phyloP scores from a whole-genome alignment of 2,113 vertebrate genomes.

The Prionailurus bengalensis region DNA sequence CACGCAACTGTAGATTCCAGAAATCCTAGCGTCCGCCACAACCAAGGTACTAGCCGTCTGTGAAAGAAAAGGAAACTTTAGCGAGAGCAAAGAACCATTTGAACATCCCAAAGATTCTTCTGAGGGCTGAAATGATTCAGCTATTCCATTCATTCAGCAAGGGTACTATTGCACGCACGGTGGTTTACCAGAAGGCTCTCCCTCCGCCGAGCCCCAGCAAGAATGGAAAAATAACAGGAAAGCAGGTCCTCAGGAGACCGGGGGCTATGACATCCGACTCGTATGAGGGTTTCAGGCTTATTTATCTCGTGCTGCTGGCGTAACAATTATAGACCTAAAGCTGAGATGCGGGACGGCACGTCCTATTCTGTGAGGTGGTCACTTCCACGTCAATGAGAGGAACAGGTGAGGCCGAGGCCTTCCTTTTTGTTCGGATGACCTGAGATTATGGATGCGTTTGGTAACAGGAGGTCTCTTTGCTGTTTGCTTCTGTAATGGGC shows the following conservation, averaged over 20 bases:
- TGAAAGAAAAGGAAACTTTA: constrained; percentile 82
- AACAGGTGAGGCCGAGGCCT: constrained; percentile 39
- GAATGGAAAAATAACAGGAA: constrained; percentile 86
- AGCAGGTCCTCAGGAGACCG: constrained; percentile 77
- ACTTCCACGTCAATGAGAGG: neutral
- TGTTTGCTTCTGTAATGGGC: neutral
- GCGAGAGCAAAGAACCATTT: neutral
- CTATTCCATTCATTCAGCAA: constrained; percentile 27
- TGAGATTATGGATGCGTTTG: neutral
- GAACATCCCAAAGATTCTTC: neutral
- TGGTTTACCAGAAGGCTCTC: constrained; percentile 58
- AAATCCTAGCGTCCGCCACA: constrained; percentile 92
- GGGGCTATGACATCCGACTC: constrained; percentile 78
- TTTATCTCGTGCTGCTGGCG: constrained; percentile 73
- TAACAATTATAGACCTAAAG: constrained; percentile 71
- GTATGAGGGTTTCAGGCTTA: constrained; percentile 61
- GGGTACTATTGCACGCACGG: neutral
- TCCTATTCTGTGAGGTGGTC: neutral
- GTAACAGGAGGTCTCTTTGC: neutral
- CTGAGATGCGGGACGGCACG: neutral
- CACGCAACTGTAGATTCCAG: constrained; percentile 95
- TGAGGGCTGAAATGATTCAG: neutral
- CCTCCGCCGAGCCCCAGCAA: constrained; percentile 60
- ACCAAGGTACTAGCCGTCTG: constrained; percentile 94
- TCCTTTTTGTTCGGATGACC: constrained; percentile 24